phyloP scores from a whole-genome alignment of 2,888 invertebrate genomes.

The Germaria angustata region DNA sequence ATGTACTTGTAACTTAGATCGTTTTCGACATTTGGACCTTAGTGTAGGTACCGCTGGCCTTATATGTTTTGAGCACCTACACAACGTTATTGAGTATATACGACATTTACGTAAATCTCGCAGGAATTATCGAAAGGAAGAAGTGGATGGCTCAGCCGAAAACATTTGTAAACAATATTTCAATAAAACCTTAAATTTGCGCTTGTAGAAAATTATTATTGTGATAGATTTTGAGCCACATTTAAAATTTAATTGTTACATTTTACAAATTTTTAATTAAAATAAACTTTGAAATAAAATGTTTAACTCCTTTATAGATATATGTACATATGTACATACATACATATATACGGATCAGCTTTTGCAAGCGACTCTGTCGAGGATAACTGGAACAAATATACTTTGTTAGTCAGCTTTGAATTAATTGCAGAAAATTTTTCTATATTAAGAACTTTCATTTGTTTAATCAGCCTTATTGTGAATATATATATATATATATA shows the following conservation, averaged over 20 bases:
- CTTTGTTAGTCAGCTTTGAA: too few species aligned
- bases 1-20: constrained; percentile 77
- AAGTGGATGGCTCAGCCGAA: constrained; percentile 54
- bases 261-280: neutral
- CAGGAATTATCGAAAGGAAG: constrained; percentile 49
- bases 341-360: too few species aligned
- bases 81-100: constrained; percentile 73
- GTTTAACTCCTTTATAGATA: neutral
- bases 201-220: constrained; percentile 14
- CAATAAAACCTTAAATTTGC: constrained; percentile 10
- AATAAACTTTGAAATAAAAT: neutral
- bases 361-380: too few species aligned
- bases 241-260: neutral
- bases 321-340: too few species aligned
- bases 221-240: neutral
- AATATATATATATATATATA: too few species aligned
- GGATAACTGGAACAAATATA: too few species aligned
- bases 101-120: constrained; percentile 71
- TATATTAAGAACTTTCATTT: too few species aligned
- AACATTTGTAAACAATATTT: constrained; percentile 72
- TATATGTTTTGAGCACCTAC: constrained; percentile 71
- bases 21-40: constrained; percentile 77
- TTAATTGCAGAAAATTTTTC: neutral
- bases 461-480: too few species aligned
- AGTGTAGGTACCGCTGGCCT: constrained; percentile 77